phyloP scores from a whole-genome alignment of 2,113 vertebrate genomes.

The Bothrops jararaca region DNA sequence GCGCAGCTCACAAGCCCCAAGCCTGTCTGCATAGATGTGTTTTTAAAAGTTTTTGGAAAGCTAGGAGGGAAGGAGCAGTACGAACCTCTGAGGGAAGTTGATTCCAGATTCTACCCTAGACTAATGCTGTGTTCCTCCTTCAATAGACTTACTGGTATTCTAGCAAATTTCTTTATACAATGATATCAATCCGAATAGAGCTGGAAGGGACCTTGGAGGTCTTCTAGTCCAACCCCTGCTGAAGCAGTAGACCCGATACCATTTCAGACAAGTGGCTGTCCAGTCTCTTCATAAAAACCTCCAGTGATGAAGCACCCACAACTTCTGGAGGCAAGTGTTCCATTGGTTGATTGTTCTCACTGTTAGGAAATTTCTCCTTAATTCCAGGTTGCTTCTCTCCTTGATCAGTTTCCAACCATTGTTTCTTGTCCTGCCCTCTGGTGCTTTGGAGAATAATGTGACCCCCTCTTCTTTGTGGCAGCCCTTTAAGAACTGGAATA shows the following conservation, averaged over 20 bases:
- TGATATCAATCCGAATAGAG: background rate
- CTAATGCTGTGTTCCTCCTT: background rate
- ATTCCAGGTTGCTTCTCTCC: background rate
- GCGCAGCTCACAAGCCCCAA: too few relatives aligned
- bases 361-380: background rate
- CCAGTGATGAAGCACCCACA: background rate
- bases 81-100: too few relatives aligned
- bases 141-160: background rate
- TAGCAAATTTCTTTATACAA: background rate
- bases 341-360: background rate
- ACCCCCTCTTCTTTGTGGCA: too few relatives aligned
- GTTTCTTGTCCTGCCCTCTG: background rate
- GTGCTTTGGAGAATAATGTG: background rate
- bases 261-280: background rate
- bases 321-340: background rate
- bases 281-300: too few relatives aligned
- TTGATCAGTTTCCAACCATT: background rate
- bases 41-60: too few relatives aligned
- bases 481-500: background rate
- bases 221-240: background rate
- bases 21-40: too few relatives aligned
- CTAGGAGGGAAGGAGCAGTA: too few relatives aligned
- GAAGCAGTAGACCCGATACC: background rate
- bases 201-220: background rate
- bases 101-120: too few relatives aligned